A percentile compares a stretch with the other conserved stretches of the same genome.
phyloP scores from a whole-genome alignment of 2,888 invertebrate species.

The Empis livida region DNA sequence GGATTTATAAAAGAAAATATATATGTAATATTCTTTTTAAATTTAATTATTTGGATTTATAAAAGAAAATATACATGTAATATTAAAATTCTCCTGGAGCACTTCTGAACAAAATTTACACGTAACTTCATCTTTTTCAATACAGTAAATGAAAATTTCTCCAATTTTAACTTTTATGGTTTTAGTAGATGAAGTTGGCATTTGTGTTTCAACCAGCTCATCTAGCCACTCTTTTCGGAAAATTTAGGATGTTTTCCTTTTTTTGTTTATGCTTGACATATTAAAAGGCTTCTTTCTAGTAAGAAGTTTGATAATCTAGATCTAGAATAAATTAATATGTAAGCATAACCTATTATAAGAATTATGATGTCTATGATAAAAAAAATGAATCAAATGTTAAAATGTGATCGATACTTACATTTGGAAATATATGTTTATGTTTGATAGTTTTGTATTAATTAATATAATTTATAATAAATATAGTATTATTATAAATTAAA shows the following conservation, averaged over 20 bases:
- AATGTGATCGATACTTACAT: neutral
- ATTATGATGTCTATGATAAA: neutral
- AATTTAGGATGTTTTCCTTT: neutral
- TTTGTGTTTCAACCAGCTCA: neutral
- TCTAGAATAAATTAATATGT: neutral
- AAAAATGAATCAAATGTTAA: neutral
- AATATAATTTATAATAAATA: neutral
- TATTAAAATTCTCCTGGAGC: neutral
- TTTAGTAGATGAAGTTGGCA: neutral
- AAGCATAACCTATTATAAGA: neutral
- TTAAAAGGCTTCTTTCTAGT: neutral
- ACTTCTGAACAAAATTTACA: conserved; percentile 1
- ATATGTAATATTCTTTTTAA: no score
- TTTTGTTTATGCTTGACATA: neutral
- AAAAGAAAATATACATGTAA: no score
- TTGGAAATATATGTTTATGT: neutral
- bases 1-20: no score
- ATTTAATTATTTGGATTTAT: no score
- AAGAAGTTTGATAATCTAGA: neutral
- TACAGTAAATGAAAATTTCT: conserved; percentile 1
- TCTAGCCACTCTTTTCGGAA: neutral
- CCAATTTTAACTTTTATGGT: neutral
- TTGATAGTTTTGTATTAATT: neutral
- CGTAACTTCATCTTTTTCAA: conserved; percentile 1
- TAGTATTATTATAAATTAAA: no score